A percentile compares a stretch with the other conserved stretches of the same genome.
These are phyloP conservation scores for Polyergus mexicanus DNA, from an alignment of 1,140 invertebrate genomes.

Conservation along the genomic window DNA sequence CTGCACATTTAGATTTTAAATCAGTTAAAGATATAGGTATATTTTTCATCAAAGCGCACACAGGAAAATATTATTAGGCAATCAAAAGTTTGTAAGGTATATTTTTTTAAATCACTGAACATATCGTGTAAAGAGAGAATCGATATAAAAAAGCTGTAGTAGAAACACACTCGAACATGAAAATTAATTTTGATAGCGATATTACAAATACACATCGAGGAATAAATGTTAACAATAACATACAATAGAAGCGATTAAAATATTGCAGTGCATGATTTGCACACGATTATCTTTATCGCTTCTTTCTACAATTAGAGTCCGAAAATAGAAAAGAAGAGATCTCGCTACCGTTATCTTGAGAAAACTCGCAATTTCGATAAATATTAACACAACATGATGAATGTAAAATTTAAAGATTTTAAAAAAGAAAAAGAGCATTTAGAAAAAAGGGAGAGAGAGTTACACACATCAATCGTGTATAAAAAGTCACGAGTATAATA, in stretches of 20 bases:
- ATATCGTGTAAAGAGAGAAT: slow-evolving; percentile 6
- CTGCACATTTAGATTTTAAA: background rate
- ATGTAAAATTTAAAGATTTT: background rate
- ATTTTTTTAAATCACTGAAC: background rate
- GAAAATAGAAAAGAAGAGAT: background rate
- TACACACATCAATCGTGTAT: background rate
- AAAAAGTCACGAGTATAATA: slow-evolving; percentile 1
- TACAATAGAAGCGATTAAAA: slow-evolving; percentile 16
- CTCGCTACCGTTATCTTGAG: background rate
- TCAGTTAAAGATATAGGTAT: slow-evolving; percentile 12
- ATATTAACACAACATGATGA: slow-evolving; percentile 23
- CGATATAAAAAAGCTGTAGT: slow-evolving; percentile 17
- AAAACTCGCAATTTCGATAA: slow-evolving; percentile 44
- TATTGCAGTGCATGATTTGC: background rate
- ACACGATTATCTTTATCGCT: background rate
- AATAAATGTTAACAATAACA: background rate
- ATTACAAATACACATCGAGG: background rate
- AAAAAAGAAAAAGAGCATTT: background rate
- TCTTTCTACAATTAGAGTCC: background rate
- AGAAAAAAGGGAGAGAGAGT: background rate
- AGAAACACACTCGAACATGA: slow-evolving; percentile 25
- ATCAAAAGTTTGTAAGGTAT: background rate
- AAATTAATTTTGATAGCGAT: slow-evolving; percentile 20
- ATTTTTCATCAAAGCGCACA: background rate
- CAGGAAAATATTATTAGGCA: background rate